These are phyloP conservation scores for Parnassius smintheus DNA, from an alignment of 2,888 invertebrate species.

Conservation along the genomic window DNA sequence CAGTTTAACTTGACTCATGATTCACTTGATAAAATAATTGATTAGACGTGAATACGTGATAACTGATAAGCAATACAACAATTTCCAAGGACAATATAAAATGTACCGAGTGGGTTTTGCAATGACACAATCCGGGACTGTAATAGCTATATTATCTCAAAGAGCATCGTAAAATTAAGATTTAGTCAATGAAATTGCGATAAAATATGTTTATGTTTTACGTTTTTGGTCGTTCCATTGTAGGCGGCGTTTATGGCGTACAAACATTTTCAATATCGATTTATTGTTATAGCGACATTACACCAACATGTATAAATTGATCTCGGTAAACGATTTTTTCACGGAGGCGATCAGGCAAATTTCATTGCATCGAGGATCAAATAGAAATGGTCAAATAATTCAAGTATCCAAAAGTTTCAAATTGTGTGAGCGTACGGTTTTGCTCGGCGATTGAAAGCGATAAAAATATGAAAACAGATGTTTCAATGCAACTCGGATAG, in stretches of 20 bases:
- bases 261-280: constrained; percentile 27
- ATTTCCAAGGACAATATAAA: no score
- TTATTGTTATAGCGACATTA: constrained; percentile 19
- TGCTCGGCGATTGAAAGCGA: constrained; percentile 1
- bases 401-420: constrained; percentile 8
- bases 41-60: not conserved
- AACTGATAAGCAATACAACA: not conserved
- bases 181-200: constrained; percentile 46
- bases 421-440: constrained; percentile 14
- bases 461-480: constrained; percentile 2
- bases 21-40: constrained; percentile 4
- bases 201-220: constrained; percentile 42
- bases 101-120: not conserved
- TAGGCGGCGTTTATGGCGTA: constrained; percentile 47
- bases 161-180: constrained; percentile 49
- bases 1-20: constrained; percentile 2
- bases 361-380: constrained; percentile 14
- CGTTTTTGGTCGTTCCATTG: constrained; percentile 40
- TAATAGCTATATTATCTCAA: constrained; percentile 32
- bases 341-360: not conserved
- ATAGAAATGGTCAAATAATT: constrained; percentile 8
- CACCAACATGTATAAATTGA: constrained; percentile 18
- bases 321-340: constrained; percentile 15
- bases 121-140: constrained; percentile 5
- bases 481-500: not conserved